phyloP scores from a whole-genome alignment of 2,888 invertebrate genomes.

The Epinotia ramella region DNA sequence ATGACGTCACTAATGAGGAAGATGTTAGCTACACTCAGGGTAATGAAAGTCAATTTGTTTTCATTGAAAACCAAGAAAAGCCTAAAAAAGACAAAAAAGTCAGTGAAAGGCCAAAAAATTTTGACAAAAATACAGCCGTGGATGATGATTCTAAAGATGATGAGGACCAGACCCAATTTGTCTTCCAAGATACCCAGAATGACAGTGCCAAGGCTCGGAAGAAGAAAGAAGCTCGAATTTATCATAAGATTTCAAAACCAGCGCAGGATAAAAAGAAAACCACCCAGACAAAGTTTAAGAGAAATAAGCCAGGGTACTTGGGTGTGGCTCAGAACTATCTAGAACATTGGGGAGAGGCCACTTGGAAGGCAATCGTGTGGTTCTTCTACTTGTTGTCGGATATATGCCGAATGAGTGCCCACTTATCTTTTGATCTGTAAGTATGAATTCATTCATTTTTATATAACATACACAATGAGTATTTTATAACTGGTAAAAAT shows the following conservation, averaged over 20 bases:
- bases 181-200: constrained; percentile 70
- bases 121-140: constrained; percentile 60
- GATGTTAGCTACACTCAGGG: constrained; percentile 64
- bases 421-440: constrained; percentile 90
- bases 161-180: constrained; percentile 67
- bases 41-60: constrained; percentile 77
- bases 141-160: constrained; percentile 72
- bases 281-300: constrained; percentile 70
- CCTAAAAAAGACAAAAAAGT: constrained; percentile 76
- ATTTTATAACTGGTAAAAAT: too few relatives aligned
- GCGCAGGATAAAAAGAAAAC: constrained; percentile 79
- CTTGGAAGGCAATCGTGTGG: constrained; percentile 89
- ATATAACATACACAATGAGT: too few relatives aligned
- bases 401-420: constrained; percentile 91
- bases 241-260: constrained; percentile 70
- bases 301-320: constrained; percentile 77
- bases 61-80: constrained; percentile 78
- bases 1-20: constrained; percentile 80
- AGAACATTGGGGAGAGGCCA: constrained; percentile 85
- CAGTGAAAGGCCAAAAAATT: constrained; percentile 63
- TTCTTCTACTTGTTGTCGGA: constrained; percentile 92
- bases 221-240: constrained; percentile 80
- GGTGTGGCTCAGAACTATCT: constrained; percentile 76
- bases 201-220: constrained; percentile 71
- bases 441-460: constrained; percentile 61